A percentile compares a stretch with the other conserved stretches of the same genome.
Conservation (phyloP, 2,113 vertebrate genomes). For the Cisticola juncidis region DNA sequence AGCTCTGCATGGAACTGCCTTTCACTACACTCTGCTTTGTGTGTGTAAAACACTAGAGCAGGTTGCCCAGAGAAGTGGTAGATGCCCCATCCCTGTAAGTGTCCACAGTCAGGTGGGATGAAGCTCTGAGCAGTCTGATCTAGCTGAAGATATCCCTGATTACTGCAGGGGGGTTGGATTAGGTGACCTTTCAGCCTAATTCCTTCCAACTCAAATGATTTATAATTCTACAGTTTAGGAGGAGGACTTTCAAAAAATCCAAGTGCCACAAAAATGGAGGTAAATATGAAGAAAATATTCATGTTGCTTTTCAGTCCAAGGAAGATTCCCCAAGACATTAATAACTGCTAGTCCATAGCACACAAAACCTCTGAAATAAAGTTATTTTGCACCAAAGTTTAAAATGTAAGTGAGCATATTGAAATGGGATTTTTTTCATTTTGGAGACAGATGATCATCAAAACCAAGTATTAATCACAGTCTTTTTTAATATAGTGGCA, state of each 20-base stretch:
- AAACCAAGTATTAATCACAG: background rate
- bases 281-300: background rate
- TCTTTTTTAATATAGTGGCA: background rate
- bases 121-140: background rate
- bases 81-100: background rate
- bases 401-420: background rate
- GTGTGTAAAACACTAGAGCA: too few relatives aligned
- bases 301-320: background rate
- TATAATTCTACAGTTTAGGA: background rate
- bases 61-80: background rate
- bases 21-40: background rate
- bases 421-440: background rate
- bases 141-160: background rate
- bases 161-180: background rate
- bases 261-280: background rate
- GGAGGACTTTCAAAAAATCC: background rate
- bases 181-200: background rate
- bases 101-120: rapidly evolving
- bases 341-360: background rate
- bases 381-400: background rate
- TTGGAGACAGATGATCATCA: background rate
- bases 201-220: background rate
- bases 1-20: background rate
- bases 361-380: background rate
- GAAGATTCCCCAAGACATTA: background rate